Evolutionary conservation across 2,888 invertebrate species (phyloP).

Genomic region (Slavum lentiscoides): DNA sequence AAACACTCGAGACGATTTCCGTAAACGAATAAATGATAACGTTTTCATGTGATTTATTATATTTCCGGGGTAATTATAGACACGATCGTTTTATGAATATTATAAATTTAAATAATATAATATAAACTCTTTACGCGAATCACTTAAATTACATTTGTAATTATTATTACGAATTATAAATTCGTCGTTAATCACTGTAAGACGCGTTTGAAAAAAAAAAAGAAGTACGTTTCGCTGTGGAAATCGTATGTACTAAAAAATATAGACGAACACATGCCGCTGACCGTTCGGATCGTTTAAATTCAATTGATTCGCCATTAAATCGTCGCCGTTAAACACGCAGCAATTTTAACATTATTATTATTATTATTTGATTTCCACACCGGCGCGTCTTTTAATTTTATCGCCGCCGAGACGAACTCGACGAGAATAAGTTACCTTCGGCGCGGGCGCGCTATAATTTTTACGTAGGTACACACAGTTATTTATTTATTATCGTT

Average conservation of each 20-base stretch:
- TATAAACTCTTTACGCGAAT: background rate
- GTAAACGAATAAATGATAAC: no score
- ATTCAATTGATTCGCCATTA: background rate
- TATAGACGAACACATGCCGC: background rate
- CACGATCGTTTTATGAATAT: background rate
- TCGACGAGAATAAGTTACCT: background rate
- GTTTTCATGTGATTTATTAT: no score
- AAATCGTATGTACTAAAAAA: no score
- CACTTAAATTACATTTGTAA: conserved; percentile 3
- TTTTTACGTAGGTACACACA: background rate
- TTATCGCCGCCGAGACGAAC: background rate
- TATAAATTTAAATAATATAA: background rate
- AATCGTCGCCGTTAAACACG: no score
- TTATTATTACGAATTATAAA: background rate
- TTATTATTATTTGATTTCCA: background rate
- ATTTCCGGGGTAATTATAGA: no score
- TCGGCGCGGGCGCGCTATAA: background rate
- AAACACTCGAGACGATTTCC: no score
- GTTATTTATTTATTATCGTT: conserved; percentile 26
- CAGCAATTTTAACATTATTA: no score
- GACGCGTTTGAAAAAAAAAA: no score
- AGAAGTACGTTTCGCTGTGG: background rate
- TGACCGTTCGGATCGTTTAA: background rate
- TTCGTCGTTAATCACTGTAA: background rate
- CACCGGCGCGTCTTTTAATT: background rate